These are phyloP conservation scores for Cariama cristata DNA, from an alignment of 2,113 vertebrate species.

Conservation along the genomic window DNA sequence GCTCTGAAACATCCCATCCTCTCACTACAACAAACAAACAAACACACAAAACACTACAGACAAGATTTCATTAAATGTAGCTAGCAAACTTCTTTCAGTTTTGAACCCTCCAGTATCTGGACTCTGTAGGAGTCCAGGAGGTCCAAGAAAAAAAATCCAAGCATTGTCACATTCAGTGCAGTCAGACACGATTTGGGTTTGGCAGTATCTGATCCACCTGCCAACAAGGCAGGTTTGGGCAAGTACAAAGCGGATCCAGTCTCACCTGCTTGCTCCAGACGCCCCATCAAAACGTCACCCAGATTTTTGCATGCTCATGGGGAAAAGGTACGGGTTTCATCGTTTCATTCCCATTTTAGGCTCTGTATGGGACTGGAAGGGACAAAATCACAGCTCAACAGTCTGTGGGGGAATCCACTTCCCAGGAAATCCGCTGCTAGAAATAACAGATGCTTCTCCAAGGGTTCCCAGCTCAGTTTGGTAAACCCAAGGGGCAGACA, in stretches of 20 bases:
- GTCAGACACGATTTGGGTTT: background rate
- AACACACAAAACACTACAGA: background rate
- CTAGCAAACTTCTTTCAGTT: background rate
- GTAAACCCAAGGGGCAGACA: background rate
- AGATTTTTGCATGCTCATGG: rapidly evolving
- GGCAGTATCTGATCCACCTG: background rate
- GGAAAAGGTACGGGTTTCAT: background rate
- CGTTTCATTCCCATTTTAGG: background rate
- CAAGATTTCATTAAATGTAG: background rate
- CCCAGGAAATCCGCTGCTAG: background rate
- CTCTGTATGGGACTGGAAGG: background rate
- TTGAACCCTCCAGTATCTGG: background rate
- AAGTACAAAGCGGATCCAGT: background rate
- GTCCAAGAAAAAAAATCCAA: background rate
- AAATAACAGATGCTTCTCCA: constrained; percentile 12
- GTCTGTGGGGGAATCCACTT: background rate
- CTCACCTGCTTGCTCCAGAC: background rate
- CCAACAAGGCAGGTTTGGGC: background rate
- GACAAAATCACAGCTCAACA: background rate
- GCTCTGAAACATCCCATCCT: background rate
- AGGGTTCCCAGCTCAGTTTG: background rate
- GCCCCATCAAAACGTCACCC: background rate
- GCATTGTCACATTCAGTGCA: background rate
- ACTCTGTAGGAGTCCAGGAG: background rate
- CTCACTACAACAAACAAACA: background rate